Evolutionary conservation across 2,113 vertebrate species (phyloP), one percentile per base, ranked within the genome.

Genomic region (Lagopus muta): DNA sequence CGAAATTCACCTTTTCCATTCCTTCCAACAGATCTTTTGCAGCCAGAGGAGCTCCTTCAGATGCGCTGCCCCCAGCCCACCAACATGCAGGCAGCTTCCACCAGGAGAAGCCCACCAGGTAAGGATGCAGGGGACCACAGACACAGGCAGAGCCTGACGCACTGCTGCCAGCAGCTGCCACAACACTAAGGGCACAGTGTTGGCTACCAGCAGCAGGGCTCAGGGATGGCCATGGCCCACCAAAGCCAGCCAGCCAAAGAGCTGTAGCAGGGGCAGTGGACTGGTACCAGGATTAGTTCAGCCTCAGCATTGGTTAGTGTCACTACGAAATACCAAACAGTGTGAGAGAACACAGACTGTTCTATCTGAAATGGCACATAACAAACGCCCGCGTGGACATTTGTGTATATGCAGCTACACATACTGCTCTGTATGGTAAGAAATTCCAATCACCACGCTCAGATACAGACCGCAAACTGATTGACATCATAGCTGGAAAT

Each of bases 371-470:
- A 96, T 91, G 78, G 92, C 81, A 82, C 7, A 82, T 67, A 84
- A 84, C 8, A 50, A 77, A 92, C 40, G 74, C 52, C 52, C 17
- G 80, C 15, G 0, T 6, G 65, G 92, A 67, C 77, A 54, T 88
- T 81, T 86, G 93, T 94, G 78, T 90, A 86, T 42, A 86, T 47
- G 90, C 93, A 94, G 90, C 86, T 43, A 83, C 88, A 80, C 55
- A n/a, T 58, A 82, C 91, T 88, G 89, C 84, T 96, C 91, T 92
- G 88, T 92, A 95, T 94, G 95, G 88, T 91, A 93, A 93, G 82
- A 90, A 88, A 94, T 95, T 89, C 77, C 93, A 95, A 88, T 96
- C 94, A 94, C 94, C 94, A 89, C 86, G 92, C 92, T 95, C 18
- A 14, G 58, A 82, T 92, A 92, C 1, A 32, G 83, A 71, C 40